Evolutionary conservation across 2,888 invertebrate genomes (phyloP).

Genomic region (Ichneumon xanthorius): DNA sequence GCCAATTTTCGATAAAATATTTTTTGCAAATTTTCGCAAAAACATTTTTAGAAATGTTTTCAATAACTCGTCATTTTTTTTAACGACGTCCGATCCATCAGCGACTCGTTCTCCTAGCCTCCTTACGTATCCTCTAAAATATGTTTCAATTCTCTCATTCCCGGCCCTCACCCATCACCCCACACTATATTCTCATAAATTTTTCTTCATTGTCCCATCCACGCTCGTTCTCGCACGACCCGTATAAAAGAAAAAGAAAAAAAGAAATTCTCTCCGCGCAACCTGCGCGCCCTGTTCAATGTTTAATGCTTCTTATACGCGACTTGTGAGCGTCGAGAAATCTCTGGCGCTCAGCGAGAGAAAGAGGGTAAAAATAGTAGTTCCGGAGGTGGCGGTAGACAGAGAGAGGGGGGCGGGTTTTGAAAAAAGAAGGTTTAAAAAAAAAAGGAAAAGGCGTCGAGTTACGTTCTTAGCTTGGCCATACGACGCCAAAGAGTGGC

Average conservation of each 20-base stretch:
- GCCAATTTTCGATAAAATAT: too few relatives aligned
- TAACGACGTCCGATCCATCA: neutral
- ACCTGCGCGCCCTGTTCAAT: conserved; percentile 4
- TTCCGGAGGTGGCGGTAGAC: neutral
- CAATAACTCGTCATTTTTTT: too few relatives aligned
- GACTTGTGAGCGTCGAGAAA: conserved; percentile 17
- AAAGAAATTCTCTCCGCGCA: neutral
- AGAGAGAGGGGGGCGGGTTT: neutral
- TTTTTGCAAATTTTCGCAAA: too few relatives aligned
- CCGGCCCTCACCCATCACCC: neutral
- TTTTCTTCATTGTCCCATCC: neutral
- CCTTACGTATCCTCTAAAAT: neutral
- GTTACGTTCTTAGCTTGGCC: conserved; percentile 46
- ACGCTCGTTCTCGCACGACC: neutral
- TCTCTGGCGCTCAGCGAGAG: neutral
- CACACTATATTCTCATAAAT: conserved; percentile 6
- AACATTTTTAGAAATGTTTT: too few relatives aligned
- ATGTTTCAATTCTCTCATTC: neutral
- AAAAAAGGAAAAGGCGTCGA: conserved; percentile 43
- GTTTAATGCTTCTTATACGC: conserved; percentile 9
- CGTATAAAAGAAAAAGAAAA: neutral
- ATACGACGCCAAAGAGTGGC: conserved; percentile 45
- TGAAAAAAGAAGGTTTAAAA: neutral
- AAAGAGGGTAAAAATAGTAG: neutral
- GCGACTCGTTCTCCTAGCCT: neutral